These are phyloP conservation scores for Poeciliopsis gracilis DNA, from an alignment of 2,797 vertebrate species.

Conservation along the genomic window DNA sequence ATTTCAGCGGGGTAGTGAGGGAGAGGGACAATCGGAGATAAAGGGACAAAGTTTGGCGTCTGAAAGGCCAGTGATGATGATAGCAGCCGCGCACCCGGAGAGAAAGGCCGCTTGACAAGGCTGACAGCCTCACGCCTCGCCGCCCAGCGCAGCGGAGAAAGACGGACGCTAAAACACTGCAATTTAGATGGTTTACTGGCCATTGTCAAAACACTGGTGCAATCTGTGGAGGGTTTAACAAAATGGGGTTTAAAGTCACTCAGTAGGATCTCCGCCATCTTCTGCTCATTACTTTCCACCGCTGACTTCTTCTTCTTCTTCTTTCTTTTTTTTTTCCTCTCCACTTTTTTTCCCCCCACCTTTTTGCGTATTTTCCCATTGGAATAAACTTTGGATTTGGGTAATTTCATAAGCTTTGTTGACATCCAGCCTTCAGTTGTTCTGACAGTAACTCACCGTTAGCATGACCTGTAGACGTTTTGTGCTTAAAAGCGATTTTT, in stretches of 20 bases:
- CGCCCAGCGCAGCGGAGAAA: slow-evolving; percentile 63
- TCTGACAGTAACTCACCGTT: not conserved
- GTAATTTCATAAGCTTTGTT: not conserved
- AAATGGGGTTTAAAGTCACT: slow-evolving; percentile 82
- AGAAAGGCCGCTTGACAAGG: slow-evolving; percentile 77
- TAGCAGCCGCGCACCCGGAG: slow-evolving; percentile 58
- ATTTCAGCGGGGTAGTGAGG: slow-evolving; percentile 91
- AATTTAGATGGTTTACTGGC: slow-evolving; percentile 85
- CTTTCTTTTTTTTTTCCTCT: no score
- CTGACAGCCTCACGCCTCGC: slow-evolving; percentile 76
- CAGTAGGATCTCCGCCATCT: slow-evolving; percentile 48
- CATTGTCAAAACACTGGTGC: slow-evolving; percentile 80
- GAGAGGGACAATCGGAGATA: slow-evolving; percentile 94
- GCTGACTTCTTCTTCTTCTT: slow-evolving; percentile 14
- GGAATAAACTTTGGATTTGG: not conserved
- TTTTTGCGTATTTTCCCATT: not conserved
- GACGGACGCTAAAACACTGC: slow-evolving; percentile 77
- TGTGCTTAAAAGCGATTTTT: no score
- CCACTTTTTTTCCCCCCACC: not conserved
- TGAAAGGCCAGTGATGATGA: slow-evolving; percentile 89
- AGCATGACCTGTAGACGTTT: no score
- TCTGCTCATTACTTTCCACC: slow-evolving; percentile 49
- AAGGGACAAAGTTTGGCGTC: slow-evolving; percentile 83
- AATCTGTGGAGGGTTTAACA: slow-evolving; percentile 80
- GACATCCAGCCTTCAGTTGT: not conserved